phyloP scores from a whole-genome alignment of 53 echinoderm and acorn worm species.

The Antedon mediterranea region DNA sequence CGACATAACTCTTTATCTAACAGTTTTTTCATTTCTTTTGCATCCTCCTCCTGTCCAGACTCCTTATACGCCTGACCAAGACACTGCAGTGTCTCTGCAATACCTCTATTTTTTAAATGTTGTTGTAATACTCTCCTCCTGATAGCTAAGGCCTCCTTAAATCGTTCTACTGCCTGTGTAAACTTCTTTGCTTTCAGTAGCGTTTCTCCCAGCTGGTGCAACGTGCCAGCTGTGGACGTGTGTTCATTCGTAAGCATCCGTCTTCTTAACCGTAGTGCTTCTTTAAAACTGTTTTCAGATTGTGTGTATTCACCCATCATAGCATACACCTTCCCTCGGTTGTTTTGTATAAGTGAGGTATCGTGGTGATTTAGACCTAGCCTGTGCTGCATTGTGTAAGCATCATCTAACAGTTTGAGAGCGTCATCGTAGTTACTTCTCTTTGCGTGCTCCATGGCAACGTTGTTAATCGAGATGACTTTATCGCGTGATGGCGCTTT shows the following conservation, averaged over 20 bases:
- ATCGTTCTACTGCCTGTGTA: background rate
- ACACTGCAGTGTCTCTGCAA: background rate
- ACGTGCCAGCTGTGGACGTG: conserved; percentile 14
- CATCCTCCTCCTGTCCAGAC: background rate
- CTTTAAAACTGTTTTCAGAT: conserved; percentile 1
- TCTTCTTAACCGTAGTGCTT: background rate
- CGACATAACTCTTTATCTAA: background rate
- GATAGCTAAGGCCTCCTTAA: background rate
- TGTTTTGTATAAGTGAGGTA: conserved; percentile 17
- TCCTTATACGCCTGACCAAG: background rate
- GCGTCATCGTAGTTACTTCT: conserved; percentile 6
- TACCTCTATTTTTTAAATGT: background rate
- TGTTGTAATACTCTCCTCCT: background rate
- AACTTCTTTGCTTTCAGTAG: background rate
- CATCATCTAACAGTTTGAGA: conserved; percentile 8
- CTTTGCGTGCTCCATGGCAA: background rate
- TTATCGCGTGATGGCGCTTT: background rate
- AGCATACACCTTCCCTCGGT: conserved; percentile 14
- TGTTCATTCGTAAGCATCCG: background rate
- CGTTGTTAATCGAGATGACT: background rate
- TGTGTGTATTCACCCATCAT: background rate
- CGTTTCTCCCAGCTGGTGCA: conserved; percentile 11
- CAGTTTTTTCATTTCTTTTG: background rate
- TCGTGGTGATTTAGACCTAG: conserved; percentile 15
- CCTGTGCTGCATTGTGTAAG: conserved; percentile 7